Conservation (phyloP, 2,113 vertebrate genomes). For the Sigmodon hispidus region DNA sequence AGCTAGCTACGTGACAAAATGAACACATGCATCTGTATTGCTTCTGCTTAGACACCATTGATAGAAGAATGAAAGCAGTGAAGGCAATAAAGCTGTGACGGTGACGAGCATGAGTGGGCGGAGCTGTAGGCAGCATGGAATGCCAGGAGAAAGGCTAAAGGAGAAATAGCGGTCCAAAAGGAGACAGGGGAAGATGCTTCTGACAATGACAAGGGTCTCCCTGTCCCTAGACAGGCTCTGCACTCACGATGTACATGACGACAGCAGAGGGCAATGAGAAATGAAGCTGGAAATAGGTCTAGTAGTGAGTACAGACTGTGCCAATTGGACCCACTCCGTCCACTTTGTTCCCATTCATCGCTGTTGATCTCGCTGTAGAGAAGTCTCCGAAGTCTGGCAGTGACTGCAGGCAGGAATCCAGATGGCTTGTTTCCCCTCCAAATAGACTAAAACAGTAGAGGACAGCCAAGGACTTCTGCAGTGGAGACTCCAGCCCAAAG, state of each 20-base stretch:
- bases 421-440: background rate
- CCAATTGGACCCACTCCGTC: background rate
- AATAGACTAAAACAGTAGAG: background rate
- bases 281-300: background rate
- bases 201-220: background rate
- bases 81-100: background rate
- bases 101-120: background rate
- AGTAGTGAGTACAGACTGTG: background rate
- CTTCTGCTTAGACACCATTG: background rate
- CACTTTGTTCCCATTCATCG: background rate
- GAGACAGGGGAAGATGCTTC: background rate
- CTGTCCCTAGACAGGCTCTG: too few species aligned
- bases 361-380: background rate
- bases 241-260: background rate
- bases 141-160: background rate
- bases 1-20: background rate
- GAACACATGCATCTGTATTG: background rate
- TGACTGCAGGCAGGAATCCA: background rate
- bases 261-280: background rate
- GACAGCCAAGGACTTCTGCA: background rate
- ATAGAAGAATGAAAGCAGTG: background rate
- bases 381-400: background rate
- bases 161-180: background rate
- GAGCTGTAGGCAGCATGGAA: background rate
- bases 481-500: background rate